Conservation (phyloP, 2,888 invertebrate genomes). For the Tinea semifulvella region DNA sequence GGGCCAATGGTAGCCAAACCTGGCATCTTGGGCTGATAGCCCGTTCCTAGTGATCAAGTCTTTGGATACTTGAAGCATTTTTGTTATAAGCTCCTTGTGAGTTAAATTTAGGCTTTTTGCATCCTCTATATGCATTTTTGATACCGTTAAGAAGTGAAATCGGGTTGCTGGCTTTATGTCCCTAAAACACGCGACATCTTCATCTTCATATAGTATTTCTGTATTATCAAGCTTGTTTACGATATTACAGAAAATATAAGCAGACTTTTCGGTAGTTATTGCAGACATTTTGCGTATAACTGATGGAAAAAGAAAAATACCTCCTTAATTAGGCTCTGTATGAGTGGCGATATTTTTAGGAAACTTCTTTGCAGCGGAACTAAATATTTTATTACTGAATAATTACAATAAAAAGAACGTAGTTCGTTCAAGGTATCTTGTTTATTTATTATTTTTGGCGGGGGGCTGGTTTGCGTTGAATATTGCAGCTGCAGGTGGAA, state of each 20-base stretch:
- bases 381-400: too few species aligned
- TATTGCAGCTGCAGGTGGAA: too few species aligned
- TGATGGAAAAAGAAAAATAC: too few species aligned
- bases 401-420: too few species aligned
- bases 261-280: slow-evolving; percentile 26
- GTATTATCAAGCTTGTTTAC: slow-evolving; percentile 67
- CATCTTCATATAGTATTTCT: slow-evolving; percentile 75
- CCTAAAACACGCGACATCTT: slow-evolving; percentile 79
- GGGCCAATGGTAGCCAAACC: slow-evolving; percentile 88
- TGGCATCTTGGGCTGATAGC: slow-evolving; percentile 43
- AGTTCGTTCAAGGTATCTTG: too few species aligned
- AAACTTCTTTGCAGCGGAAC: too few species aligned
- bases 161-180: slow-evolving; percentile 85
- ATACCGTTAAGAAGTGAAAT: slow-evolving; percentile 81
- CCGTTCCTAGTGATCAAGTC: slow-evolving; percentile 55
- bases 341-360: too few species aligned
- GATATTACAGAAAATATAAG: slow-evolving; percentile 82
- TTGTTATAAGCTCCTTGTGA: slow-evolving; percentile 76
- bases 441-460: too few species aligned
- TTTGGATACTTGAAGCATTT: slow-evolving; percentile 66
- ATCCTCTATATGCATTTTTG: slow-evolving; percentile 80
- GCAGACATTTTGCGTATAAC: slow-evolving; percentile 28
- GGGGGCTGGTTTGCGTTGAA: too few species aligned
- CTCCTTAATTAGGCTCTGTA: too few species aligned
- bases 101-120: slow-evolving; percentile 71